These are phyloP conservation scores for Drosophila phalerata DNA, from an alignment of 2,888 invertebrate genomes.

Conservation along the genomic window DNA sequence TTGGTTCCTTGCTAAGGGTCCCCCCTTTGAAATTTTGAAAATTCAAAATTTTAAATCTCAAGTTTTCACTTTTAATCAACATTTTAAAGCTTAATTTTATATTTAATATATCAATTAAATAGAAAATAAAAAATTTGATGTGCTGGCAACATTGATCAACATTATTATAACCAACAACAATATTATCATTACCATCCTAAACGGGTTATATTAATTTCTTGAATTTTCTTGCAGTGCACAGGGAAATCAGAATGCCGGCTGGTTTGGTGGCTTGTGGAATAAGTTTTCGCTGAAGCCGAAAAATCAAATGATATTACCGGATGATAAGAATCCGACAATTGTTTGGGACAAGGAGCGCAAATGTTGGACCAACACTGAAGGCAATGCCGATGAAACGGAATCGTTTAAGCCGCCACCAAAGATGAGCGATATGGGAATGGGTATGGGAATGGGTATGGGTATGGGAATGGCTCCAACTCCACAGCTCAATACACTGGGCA, in stretches of 20 bases:
- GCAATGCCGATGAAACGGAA: slow-evolving; percentile 86
- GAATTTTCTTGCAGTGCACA: slow-evolving; percentile 51
- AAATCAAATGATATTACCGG: slow-evolving; percentile 98
- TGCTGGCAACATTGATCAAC: not conserved
- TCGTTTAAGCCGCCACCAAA: slow-evolving; percentile 90
- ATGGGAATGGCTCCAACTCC: slow-evolving; percentile 6
- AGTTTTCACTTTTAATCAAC: too few relatives aligned
- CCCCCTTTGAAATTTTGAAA: too few relatives aligned
- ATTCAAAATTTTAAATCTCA: too few relatives aligned
- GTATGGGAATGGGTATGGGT: slow-evolving; percentile 15
- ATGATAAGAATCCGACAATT: slow-evolving; percentile 97
- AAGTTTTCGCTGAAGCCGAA: slow-evolving; percentile 93
- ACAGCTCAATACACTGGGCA: slow-evolving; percentile 37
- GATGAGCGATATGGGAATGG: slow-evolving; percentile 86
- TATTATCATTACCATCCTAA: not conserved
- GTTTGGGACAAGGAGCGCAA: slow-evolving; percentile 96
- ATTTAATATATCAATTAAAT: too few relatives aligned
- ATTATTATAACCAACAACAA: too few relatives aligned
- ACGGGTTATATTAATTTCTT: not conserved
- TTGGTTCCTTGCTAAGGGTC: too few relatives aligned
- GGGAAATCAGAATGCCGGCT: slow-evolving; percentile 87
- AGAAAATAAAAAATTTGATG: too few relatives aligned
- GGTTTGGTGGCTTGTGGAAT: slow-evolving; percentile 95
- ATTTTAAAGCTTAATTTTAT: too few relatives aligned
- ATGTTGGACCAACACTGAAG: slow-evolving; percentile 93